These are phyloP conservation scores for Indri indri DNA, from an alignment of 2,113 vertebrate genomes.

Conservation along the genomic window DNA sequence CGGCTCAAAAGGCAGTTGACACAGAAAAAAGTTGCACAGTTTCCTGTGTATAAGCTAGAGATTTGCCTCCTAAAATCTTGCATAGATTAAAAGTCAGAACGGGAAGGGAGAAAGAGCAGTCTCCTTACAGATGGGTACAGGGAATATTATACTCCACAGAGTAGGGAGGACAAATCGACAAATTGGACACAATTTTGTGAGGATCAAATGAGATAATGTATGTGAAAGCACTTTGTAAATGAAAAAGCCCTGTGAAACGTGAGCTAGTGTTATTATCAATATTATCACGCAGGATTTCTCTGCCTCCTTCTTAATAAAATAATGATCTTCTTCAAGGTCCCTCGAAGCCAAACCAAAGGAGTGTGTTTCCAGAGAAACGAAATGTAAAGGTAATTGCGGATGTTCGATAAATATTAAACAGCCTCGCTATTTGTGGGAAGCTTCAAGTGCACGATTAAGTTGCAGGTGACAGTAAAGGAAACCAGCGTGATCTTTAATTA, in stretches of 20 bases:
- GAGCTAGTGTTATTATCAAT: background rate
- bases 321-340: conserved; percentile 54
- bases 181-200: background rate
- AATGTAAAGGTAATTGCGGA: conserved; percentile 69
- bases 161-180: conserved; percentile 41
- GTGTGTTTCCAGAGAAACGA: conserved; percentile 62
- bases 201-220: background rate
- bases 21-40: background rate
- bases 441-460: conserved; percentile 75
- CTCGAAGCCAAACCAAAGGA: conserved; percentile 52
- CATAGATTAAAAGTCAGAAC: background rate
- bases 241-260: conserved; percentile 26
- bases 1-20: background rate
- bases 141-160: conserved; percentile 54
- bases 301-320: conserved; percentile 63
- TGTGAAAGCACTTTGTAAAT: conserved; percentile 11
- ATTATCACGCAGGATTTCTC: background rate
- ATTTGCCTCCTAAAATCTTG: background rate
- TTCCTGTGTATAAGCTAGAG: background rate
- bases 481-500: conserved; percentile 80
- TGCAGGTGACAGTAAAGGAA: conserved; percentile 73
- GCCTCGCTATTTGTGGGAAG: conserved; percentile 63
- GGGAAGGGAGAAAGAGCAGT: background rate
- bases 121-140: background rate
- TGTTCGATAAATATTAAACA: conserved; percentile 79